Evolutionary conservation across 2,113 vertebrate species (phyloP).

Genomic region (Chloebia gouldiae): DNA sequence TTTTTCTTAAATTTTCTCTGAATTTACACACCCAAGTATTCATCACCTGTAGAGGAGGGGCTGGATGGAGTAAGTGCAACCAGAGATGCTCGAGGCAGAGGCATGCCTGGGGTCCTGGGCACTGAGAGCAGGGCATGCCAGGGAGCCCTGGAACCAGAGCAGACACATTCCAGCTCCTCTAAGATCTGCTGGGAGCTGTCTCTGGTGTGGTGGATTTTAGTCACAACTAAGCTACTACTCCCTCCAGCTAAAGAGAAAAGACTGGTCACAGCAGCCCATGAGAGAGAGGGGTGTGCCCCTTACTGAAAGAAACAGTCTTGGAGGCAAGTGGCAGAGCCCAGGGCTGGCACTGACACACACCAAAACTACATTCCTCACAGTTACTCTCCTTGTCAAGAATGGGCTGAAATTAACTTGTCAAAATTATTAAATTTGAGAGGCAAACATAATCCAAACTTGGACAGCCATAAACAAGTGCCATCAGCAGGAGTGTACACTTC

Average conservation of each 20-base stretch:
- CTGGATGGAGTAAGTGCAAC: neutral
- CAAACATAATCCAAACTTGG: conserved; percentile 9
- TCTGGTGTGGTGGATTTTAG: neutral
- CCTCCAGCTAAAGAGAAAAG: neutral
- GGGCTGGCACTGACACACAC: neutral
- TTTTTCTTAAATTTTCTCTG: conserved; percentile 34
- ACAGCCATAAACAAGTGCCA: conserved; percentile 12
- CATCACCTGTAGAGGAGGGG: neutral
- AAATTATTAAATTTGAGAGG: conserved; percentile 41
- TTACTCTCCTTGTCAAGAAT: neutral
- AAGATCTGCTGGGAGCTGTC: neutral
- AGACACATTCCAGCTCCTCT: accelerated
- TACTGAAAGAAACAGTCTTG: neutral
- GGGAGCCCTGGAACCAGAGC: neutral
- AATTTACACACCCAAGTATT: neutral
- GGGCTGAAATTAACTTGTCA: conserved; percentile 41
- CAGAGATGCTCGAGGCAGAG: neutral
- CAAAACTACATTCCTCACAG: neutral
- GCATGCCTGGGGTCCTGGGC: no score
- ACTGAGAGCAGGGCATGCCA: neutral
- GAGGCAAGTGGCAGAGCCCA: neutral
- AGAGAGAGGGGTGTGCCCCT: neutral
- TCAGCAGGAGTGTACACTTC: neutral
- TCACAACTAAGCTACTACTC: neutral
- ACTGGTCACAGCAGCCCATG: neutral